phyloP scores from a whole-genome alignment of 2,113 vertebrate species.

The Leuciscus idus region DNA sequence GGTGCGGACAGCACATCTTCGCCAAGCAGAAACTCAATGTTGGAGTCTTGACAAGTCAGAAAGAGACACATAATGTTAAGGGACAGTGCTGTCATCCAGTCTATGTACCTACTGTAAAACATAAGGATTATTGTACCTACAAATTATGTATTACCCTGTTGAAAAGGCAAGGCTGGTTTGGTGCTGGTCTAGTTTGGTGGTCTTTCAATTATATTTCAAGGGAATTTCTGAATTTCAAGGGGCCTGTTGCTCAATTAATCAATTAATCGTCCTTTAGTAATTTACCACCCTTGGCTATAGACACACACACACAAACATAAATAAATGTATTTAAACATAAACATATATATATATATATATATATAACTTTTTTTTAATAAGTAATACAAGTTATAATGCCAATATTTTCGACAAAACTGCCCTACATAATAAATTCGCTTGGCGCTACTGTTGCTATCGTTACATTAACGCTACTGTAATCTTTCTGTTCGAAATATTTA shows the following conservation, averaged over 20 bases:
- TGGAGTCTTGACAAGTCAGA: constrained; percentile 63
- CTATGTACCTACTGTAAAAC: not conserved
- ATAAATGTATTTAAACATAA: no score
- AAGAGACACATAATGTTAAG: constrained; percentile 8
- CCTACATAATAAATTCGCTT: not conserved
- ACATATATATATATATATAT: no score
- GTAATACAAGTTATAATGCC: not conserved
- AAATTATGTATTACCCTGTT: no score
- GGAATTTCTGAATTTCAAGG: not conserved
- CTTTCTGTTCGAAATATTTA: not conserved
- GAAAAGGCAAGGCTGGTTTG: not conserved
- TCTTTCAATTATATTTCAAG: not conserved
- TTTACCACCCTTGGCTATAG: not conserved
- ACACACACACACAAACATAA: no score
- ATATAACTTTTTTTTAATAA: not conserved
- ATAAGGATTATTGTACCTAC: no score
- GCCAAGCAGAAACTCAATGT: constrained; percentile 72
- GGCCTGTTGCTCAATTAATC: not conserved
- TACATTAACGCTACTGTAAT: not conserved
- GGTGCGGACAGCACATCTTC: constrained; percentile 67
- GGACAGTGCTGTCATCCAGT: not conserved
- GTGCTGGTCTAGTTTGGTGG: not conserved
- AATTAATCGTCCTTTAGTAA: not conserved
- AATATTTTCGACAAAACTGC: not conserved
- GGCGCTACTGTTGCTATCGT: not conserved